phyloP scores from a whole-genome alignment of 2,797 vertebrate species.

The Tiaroga cobitis region DNA sequence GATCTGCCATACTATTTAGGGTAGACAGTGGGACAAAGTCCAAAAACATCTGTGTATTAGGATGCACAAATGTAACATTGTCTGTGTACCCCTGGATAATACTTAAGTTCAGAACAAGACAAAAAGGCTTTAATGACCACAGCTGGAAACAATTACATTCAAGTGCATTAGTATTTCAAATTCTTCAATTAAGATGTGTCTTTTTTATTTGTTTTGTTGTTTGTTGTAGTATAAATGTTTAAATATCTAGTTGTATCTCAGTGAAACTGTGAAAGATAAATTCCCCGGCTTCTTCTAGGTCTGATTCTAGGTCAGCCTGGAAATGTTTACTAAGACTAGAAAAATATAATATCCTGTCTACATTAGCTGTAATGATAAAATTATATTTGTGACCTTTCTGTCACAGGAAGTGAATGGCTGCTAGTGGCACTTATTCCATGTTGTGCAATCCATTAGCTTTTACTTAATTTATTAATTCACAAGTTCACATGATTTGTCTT shows the following conservation, averaged over 20 bases:
- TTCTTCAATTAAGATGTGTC: constrained; percentile 44
- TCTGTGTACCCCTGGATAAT: constrained; percentile 37
- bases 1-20: neutral
- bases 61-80: neutral
- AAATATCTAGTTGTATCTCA: constrained; percentile 71
- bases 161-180: constrained; percentile 63
- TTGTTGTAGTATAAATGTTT: constrained; percentile 55
- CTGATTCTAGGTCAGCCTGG: constrained; percentile 30
- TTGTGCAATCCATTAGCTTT: constrained; percentile 17
- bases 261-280: constrained; percentile 78
- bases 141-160: constrained; percentile 67
- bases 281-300: constrained; percentile 3
- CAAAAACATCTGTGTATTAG: neutral
- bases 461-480: constrained; percentile 22
- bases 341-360: constrained; percentile 1
- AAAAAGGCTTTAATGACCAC: constrained; percentile 66
- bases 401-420: neutral
- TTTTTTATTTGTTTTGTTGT: constrained; percentile 61
- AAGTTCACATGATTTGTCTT: neutral
- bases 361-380: constrained; percentile 5
- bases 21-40: neutral
- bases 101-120: constrained; percentile 46
- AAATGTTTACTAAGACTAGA: constrained; percentile 22
- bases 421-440: neutral
- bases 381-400: neutral